Conservation (phyloP, 2,888 invertebrate genomes). For the Strigamia transsilvanica region DNA sequence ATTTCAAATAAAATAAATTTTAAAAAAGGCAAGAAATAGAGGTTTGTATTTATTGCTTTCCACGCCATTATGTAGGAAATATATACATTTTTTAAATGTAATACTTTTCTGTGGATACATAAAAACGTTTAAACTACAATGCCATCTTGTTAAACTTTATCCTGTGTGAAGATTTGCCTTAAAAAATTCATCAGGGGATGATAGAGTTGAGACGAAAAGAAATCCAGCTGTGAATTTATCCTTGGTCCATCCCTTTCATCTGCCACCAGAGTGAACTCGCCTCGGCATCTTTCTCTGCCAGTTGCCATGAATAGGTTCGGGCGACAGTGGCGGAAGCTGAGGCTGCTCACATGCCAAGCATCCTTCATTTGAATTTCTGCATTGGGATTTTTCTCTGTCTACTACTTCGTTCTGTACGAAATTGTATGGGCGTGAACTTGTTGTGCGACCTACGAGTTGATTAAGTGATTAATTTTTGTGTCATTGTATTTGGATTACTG, state of each 20-base stretch:
- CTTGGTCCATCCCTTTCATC: conserved; percentile 21
- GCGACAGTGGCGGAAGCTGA: conserved; percentile 41
- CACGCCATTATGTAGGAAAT: no score
- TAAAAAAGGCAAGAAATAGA: no score
- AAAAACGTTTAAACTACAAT: conserved; percentile 22
- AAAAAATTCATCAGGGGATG: conserved; percentile 12
- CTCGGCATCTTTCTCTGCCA: conserved; percentile 39
- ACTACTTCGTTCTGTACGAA: not conserved
- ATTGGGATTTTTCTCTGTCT: not conserved
- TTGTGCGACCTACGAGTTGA: not conserved
- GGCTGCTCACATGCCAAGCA: conserved; percentile 45
- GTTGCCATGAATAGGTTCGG: conserved; percentile 45
- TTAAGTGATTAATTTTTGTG: conserved; percentile 10
- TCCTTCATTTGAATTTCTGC: conserved; percentile 13
- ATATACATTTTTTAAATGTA: no score
- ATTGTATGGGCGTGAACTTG: not conserved
- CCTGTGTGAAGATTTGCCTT: not conserved
- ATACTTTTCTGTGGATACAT: no score
- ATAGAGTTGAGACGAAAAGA: not conserved
- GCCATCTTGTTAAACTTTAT: not conserved
- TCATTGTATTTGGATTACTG: not conserved
- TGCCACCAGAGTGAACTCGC: conserved; percentile 41
- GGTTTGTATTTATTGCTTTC: no score
- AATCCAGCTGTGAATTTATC: conserved; percentile 31
- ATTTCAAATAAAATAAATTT: no score